phyloP scores from a whole-genome alignment of 30 jellyfish, hydroid and myxozoan species.

The Aurelia sp. region DNA sequence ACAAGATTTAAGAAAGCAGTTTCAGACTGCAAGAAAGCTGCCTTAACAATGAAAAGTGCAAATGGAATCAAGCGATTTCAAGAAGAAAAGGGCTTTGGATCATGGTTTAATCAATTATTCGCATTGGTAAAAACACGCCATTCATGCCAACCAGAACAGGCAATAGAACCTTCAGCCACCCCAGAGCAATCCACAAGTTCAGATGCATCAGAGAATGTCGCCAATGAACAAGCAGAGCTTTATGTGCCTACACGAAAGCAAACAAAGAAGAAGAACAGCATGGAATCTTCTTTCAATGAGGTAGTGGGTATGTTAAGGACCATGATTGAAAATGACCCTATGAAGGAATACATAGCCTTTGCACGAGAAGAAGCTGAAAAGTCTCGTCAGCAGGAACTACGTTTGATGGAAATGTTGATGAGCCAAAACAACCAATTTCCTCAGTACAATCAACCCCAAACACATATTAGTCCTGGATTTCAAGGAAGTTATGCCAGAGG shows the following conservation, averaged over 20 bases:
- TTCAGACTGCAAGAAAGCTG: conserved; percentile 51
- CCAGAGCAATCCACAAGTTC: conserved; percentile 19
- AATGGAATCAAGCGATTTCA: conserved; percentile 46
- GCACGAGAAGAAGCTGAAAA: conserved; percentile 57
- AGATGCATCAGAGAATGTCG: background rate
- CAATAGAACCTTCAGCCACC: conserved; percentile 43
- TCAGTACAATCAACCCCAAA: background rate
- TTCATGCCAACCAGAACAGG: conserved; percentile 65
- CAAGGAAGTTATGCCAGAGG: conserved; percentile 4
- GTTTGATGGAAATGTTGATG: conserved; percentile 14
- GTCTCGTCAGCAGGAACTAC: conserved; percentile 25
- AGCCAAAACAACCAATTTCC: no score
- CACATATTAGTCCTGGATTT: background rate
- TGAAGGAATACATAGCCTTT: conserved; percentile 34
- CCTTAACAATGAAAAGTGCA: conserved; percentile 33
- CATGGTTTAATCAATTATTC: conserved; percentile 17
- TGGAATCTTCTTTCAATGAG: conserved; percentile 8
- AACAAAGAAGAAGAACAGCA: conserved; percentile 19
- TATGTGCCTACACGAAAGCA: conserved; percentile 17
- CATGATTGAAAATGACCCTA: conserved; percentile 39
- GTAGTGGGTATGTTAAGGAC: conserved; percentile 27
- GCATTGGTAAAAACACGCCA: conserved; percentile 25
- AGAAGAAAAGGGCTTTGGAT: conserved; percentile 20
- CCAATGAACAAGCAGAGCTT: background rate
- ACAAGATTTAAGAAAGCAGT: conserved; percentile 22